Evolutionary conservation across 2,888 invertebrate species (phyloP), one percentile per base, ranked within the genome.

Genomic region (Apamea crenata): DNA sequence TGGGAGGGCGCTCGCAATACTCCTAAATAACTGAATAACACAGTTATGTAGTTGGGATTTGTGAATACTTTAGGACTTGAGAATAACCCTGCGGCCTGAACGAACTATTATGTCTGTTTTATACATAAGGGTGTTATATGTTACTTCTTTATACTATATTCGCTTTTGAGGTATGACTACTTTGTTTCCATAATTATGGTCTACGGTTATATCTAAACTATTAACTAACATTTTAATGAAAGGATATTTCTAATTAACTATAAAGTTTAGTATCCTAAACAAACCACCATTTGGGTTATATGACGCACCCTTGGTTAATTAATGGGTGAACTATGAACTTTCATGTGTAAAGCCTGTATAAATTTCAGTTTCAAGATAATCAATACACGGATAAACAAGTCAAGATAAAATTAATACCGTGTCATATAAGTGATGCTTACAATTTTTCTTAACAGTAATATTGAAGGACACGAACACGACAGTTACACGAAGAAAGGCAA

Each of bases 1-100:
- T 63, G 21, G 21, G 21, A 40, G n/a, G 61, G 7, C 1, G 40
- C 68, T 68, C 3, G 47, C 21, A 50, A 50, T 32, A 32, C n/a
- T n/a, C n/a, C n/a, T n/a, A n/a, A n/a, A n/a, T n/a, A n/a, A n/a
- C n/a, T 25, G 5, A 8, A 8, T 32, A 14, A 7, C 47, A 21
- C 68, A 18, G 16, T 50, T 69, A 21, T 47, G 29, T 88, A 90
- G 70, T 14, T 69, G 50, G 16, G 29, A 21, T 59, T 59, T 59
- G 16, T n/a, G 25, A 40, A 16, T n/a, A 67, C 16, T 67, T n/a
- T 18, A 32, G 16, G 63, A 63, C 18, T 63, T 29, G n/a, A 16
- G 2, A 6, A 61, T 14, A n/a, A n/a, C n/a, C 53, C 21, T 56
- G 59, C 5, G 59, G 2, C 16, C 29, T 61, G 61, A 8, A 25